Evolutionary conservation across 2,113 vertebrate species (phyloP).

Genomic region (Cranoglanis bouderius): DNA sequence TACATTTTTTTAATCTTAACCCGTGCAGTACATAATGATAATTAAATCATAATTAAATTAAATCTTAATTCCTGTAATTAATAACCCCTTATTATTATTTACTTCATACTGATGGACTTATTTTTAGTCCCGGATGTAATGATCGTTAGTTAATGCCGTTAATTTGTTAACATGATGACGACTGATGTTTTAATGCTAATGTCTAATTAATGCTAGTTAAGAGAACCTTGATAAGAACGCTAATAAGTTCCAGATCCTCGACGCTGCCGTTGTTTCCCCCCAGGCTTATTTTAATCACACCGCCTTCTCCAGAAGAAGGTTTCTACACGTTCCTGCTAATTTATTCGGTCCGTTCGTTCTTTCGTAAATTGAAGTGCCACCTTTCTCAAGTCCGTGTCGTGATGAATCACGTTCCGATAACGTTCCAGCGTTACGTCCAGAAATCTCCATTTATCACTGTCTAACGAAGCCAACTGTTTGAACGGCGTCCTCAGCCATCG

Average conservation of each 20-base stretch:
- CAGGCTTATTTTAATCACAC: background rate
- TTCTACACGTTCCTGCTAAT: background rate
- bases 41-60: too few species aligned
- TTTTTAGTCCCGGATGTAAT: background rate
- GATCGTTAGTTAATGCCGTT: background rate
- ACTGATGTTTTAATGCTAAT: background rate
- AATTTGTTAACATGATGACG: background rate
- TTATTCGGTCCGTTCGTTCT: background rate
- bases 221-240: background rate
- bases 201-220: background rate
- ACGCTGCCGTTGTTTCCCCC: too few species aligned
- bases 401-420: background rate
- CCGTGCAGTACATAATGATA: background rate
- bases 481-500: slow-evolving; percentile 11
- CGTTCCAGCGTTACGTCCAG: background rate
- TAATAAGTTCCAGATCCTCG: background rate
- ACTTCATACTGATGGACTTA: background rate
- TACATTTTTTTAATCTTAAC: background rate
- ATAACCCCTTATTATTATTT: background rate
- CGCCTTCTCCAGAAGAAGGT: background rate
- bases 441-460: background rate
- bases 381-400: background rate
- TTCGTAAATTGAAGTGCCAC: background rate
- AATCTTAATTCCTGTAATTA: background rate
- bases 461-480: background rate